Percentiles rank a stretch among this genome's conserved stretches.
phyloP scores from a whole-genome alignment of 2,888 invertebrate species.

The Melieria crassipennis region DNA sequence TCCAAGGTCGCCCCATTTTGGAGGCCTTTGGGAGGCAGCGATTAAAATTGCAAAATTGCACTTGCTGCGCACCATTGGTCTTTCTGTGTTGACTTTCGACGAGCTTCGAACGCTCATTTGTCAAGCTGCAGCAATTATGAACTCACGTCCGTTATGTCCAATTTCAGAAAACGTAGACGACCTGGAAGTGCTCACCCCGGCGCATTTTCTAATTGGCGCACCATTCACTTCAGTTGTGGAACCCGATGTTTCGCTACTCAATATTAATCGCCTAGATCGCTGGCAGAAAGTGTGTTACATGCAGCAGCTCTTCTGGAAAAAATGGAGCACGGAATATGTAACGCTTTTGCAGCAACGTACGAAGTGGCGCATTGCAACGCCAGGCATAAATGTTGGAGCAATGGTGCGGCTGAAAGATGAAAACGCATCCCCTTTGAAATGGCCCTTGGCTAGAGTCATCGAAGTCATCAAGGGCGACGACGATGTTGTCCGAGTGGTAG shows the following conservation, averaged over 20 bases:
- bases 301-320: constrained; percentile 39
- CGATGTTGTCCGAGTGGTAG: constrained; percentile 35
- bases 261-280: constrained; percentile 32
- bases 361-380: constrained; percentile 12
- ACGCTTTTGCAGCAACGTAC: constrained; percentile 30
- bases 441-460: constrained; percentile 39
- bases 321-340: constrained; percentile 32
- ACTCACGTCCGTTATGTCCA: too few relatives aligned
- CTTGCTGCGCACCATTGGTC: too few relatives aligned
- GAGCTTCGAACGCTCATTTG: too few relatives aligned
- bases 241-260: constrained; percentile 32
- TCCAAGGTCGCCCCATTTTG: constrained; percentile 15
- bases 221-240: constrained; percentile 20
- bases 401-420: constrained; percentile 33
- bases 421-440: constrained; percentile 37
- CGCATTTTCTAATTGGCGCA: constrained; percentile 39
- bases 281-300: constrained; percentile 37
- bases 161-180: constrained; percentile 8
- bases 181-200: constrained; percentile 33
- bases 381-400: constrained; percentile 11
- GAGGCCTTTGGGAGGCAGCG: constrained; percentile 12
- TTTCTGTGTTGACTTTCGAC: too few relatives aligned
- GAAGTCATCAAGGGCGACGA: constrained; percentile 30
- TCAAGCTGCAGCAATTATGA: too few relatives aligned
- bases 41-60: too few relatives aligned